A percentile compares a stretch with the other conserved stretches of the same genome.
phyloP scores from a whole-genome alignment of 2,797 vertebrate genomes.

The Hydrocynus forskahlii region DNA sequence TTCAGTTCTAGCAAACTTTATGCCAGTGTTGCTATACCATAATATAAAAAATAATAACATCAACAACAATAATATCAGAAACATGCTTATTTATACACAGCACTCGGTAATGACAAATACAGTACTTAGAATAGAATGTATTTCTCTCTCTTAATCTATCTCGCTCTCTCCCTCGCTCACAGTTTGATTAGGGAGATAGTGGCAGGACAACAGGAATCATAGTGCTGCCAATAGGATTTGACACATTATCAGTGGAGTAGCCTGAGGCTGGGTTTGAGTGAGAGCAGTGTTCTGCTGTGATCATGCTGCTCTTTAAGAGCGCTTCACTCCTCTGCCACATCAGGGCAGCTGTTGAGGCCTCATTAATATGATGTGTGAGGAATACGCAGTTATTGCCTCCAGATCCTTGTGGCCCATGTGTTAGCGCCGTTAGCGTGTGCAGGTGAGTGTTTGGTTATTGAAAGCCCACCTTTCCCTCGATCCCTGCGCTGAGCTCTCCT shows the following conservation, averaged over 20 bases:
- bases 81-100: too few species aligned
- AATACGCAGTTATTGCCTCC: constrained; percentile 9
- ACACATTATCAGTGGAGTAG: constrained; percentile 72
- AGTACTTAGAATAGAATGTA: background rate
- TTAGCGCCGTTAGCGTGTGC: constrained; percentile 8
- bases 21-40: too few species aligned
- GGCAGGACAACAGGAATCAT: constrained; percentile 35
- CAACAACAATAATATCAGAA: too few species aligned
- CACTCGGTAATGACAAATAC: too few species aligned
- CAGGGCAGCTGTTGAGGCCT: constrained; percentile 6
- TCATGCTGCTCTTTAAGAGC: constrained; percentile 56
- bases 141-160: background rate
- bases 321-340: constrained; percentile 7
- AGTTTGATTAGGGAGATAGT: background rate
- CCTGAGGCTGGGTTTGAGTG: constrained; percentile 65
- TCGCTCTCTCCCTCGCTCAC: background rate
- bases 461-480: background rate
- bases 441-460: background rate
- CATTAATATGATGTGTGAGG: constrained; percentile 24
- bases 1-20: too few species aligned
- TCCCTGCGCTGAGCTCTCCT: background rate
- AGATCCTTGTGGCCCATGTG: constrained; percentile 11
- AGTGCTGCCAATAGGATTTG: constrained; percentile 70
- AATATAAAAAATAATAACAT: too few species aligned
- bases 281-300: constrained; percentile 66